These are phyloP conservation scores for Bombyx huttoni DNA, from an alignment of 2,888 invertebrate genomes.

Conservation along the genomic window DNA sequence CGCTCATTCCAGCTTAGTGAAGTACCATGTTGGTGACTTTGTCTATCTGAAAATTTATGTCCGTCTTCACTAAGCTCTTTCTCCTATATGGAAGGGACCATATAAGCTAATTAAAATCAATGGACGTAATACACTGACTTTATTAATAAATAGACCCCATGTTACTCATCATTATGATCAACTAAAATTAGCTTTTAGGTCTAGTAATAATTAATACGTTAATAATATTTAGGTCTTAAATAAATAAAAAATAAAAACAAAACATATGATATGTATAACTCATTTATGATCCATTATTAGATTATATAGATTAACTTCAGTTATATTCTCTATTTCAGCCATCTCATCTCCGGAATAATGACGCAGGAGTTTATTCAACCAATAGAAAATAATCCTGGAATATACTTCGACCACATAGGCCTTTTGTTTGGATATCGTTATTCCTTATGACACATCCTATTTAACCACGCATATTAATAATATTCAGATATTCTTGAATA, in stretches of 20 bases:
- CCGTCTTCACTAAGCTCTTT: neutral
- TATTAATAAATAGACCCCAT: neutral
- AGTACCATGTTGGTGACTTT: neutral
- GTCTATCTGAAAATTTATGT: neutral
- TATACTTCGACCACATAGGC: too few relatives aligned
- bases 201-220: conserved; percentile 1
- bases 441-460: too few relatives aligned
- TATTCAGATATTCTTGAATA: too few relatives aligned
- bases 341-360: too few relatives aligned
- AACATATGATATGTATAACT: too few relatives aligned
- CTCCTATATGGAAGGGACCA: neutral
- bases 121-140: neutral
- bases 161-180: neutral
- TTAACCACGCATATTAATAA: too few relatives aligned
- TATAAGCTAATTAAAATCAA: neutral
- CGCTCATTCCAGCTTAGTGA: neutral
- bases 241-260: too few relatives aligned
- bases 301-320: conserved; percentile 6
- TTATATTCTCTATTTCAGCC: too few relatives aligned
- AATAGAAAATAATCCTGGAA: too few relatives aligned
- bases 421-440: too few relatives aligned
- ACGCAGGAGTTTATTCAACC: too few relatives aligned
- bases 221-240: conserved; percentile 7
- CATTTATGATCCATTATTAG: conserved; percentile 3
- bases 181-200: conserved; percentile 7